A percentile compares a stretch with the other conserved stretches of the same genome.
These are phyloP conservation scores for Sipha flava DNA, from an alignment of 1,140 invertebrate species.

Conservation along the genomic window DNA sequence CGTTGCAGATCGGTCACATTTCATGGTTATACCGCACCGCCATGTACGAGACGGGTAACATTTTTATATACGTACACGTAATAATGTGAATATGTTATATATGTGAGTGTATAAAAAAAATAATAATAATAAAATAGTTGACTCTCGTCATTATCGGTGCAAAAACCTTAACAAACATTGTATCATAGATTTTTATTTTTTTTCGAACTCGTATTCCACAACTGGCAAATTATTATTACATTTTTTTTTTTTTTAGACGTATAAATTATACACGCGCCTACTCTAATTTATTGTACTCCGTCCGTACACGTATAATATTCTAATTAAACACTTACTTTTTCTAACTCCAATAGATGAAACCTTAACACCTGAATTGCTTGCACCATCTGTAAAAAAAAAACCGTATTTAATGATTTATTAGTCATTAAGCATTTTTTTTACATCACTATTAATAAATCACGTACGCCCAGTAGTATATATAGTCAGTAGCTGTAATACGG, in stretches of 20 bases:
- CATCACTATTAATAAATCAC: background rate
- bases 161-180: constrained; percentile 1
- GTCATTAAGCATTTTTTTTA: background rate
- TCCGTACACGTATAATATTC: background rate
- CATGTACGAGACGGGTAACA: background rate
- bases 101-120: background rate
- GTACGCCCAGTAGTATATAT: background rate
- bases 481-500: background rate
- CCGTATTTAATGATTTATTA: constrained; percentile 38
- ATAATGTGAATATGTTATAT: background rate
- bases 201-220: too few relatives aligned
- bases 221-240: background rate
- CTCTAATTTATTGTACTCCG: background rate
- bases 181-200: background rate
- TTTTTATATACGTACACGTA: background rate
- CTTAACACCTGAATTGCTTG: constrained; percentile 99
- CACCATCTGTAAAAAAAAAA: constrained; percentile 89
- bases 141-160: background rate
- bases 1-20: constrained; percentile 23
- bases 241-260: background rate
- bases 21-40: constrained; percentile 1
- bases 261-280: background rate
- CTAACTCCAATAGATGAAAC: constrained; percentile 99
- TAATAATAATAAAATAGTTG: constrained; percentile 2
- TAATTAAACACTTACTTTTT: constrained; percentile 81